Evolutionary conservation across 2,888 invertebrate species (phyloP), one percentile per base, ranked within the genome.

Genomic region (Eudasyphora cyanicolor): DNA sequence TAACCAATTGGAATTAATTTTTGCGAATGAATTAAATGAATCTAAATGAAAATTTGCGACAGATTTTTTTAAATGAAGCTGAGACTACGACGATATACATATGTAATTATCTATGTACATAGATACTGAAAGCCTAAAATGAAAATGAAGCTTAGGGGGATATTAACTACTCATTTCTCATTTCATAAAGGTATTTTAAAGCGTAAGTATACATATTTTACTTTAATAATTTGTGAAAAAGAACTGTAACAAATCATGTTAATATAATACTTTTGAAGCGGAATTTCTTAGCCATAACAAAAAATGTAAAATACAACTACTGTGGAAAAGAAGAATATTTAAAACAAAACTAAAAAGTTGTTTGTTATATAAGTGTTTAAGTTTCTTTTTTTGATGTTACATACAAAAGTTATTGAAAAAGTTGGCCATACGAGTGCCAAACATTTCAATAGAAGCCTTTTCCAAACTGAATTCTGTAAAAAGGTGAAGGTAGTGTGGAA

Each of bases 361-460:
- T 80, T 60, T 69, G 57, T 12, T 70, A 45, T 57, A 51, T 21
- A 6, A 45, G 70, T 71, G 14, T 29, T 14, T 73, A 54, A 24
- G 14, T 54, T 74, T 74, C 76, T 75, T 67, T 76, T 64, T 76
- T 64, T 79, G 73, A 45, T 82, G 74, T 90, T 90, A 91, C 91
- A 90, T 91, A 91, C 91, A 90, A 90, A 91, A 85, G 87, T 90
- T 89, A 88, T 91, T 91, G 87, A 91, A 90, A 90, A 91, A 91
- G 89, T 89, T 90, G 89, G 91, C 90, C 91, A 91, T 91, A 86
- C 90, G 90, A 87, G 90, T 89, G 87, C 91, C 91, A 88, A 90
- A 90, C 88, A 90, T 89, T 88, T 90, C 90, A 89, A 90, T 90
- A 85, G 90, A 91, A 83, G 89, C 89, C 88, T 86, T 87, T 86